These are phyloP conservation scores for Macrosiphum euphorbiae DNA, from an alignment of 2,888 invertebrate species.

Conservation along the genomic window DNA sequence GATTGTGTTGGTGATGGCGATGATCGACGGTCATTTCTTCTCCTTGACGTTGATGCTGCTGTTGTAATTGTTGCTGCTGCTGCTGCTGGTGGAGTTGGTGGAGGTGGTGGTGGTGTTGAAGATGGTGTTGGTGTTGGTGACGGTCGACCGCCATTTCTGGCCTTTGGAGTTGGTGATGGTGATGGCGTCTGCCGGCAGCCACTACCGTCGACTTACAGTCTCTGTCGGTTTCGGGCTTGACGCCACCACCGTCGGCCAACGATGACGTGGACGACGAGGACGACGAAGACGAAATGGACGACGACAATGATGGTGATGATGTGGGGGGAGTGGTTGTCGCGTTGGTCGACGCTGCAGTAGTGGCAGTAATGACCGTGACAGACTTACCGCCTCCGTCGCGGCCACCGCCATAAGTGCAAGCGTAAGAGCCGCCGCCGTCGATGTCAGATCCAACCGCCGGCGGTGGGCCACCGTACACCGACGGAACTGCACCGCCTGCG, in stretches of 20 bases:
- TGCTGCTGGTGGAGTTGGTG: background rate
- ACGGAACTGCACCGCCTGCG: background rate
- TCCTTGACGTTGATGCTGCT: background rate
- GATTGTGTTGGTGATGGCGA: constrained; percentile 31
- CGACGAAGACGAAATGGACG: constrained; percentile 11
- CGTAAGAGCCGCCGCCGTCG: background rate
- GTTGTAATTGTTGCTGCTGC: background rate
- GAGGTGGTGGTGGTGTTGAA: background rate
- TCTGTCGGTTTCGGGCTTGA: background rate
- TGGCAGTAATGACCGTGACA: background rate
- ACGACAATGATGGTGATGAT: background rate
- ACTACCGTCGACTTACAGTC: background rate
- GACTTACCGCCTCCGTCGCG: background rate
- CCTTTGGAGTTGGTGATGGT: background rate
- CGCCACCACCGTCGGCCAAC: background rate
- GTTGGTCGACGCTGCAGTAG: background rate
- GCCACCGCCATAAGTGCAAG: background rate
- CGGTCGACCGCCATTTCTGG: background rate
- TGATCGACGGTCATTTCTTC: background rate
- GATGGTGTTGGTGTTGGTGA: background rate
- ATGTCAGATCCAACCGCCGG: background rate
- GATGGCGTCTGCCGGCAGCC: background rate
- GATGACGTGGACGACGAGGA: background rate
- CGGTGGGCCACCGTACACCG: background rate
- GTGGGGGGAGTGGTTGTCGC: background rate